These are phyloP conservation scores for Euclidia mi DNA, from an alignment of 2,888 invertebrate genomes.

Conservation along the genomic window DNA sequence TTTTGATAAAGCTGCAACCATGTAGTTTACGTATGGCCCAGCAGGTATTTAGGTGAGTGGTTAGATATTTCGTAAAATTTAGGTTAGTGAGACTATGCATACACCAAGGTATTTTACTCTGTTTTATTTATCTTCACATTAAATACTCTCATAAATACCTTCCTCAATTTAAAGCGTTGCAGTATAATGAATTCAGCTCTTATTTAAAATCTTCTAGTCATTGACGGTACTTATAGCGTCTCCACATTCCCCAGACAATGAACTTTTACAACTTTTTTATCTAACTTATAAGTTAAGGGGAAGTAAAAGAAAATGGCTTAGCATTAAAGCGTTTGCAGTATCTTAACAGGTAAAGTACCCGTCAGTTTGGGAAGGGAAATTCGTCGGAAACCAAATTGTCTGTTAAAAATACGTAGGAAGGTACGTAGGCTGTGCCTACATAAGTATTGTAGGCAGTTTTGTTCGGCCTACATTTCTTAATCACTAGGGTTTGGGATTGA, in stretches of 20 bases:
- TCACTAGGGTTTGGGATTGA: not conserved
- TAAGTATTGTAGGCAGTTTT: not conserved
- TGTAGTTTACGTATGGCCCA: no score
- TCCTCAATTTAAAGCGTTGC: no score
- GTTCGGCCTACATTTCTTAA: not conserved
- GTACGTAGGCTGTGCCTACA: no score
- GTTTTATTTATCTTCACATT: no score
- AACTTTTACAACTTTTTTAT: slow-evolving; percentile 55
- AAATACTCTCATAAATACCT: no score
- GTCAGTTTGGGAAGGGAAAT: slow-evolving; percentile 17
- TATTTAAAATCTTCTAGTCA: slow-evolving; percentile 2
- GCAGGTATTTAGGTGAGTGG: no score
- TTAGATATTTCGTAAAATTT: no score
- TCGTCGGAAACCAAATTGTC: slow-evolving; percentile 32
- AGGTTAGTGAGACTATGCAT: no score
- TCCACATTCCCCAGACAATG: slow-evolving; percentile 40
- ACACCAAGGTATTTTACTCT: no score
- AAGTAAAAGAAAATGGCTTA: slow-evolving; percentile 44
- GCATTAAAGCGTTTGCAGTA: slow-evolving; percentile 44
- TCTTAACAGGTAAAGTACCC: slow-evolving; percentile 38
- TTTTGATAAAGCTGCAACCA: no score
- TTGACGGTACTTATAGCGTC: slow-evolving; percentile 20
- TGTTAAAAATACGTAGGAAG: slow-evolving; percentile 22
- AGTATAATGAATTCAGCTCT: not conserved
- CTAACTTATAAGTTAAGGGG: slow-evolving; percentile 43